Evolutionary conservation across 2,888 invertebrate species (phyloP).

Genomic region (Steinernema scapterisci): DNA sequence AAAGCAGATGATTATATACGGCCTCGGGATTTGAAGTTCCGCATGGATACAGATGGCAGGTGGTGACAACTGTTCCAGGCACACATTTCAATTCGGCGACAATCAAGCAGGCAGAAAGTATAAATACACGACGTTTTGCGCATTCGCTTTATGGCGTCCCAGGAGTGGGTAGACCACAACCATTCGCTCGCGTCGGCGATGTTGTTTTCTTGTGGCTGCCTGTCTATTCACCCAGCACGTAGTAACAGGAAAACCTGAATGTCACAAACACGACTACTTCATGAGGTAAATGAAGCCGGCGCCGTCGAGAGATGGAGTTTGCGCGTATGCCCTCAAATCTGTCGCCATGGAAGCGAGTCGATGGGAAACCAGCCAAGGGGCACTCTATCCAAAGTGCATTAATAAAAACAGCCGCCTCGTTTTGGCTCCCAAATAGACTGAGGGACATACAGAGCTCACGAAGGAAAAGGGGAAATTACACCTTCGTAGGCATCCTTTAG

Average conservation of each 20-base stretch:
- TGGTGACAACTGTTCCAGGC: no score
- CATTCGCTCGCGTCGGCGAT: background rate
- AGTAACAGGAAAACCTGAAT: constrained; percentile 23
- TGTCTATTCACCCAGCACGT: constrained; percentile 5
- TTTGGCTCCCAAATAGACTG: no score
- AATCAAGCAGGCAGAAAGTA: background rate
- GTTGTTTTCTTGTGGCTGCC: constrained; percentile 22
- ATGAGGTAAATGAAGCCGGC: constrained; percentile 12
- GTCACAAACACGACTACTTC: background rate
- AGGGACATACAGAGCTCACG: no score
- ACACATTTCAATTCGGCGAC: no score
- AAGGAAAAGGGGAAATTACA: no score
- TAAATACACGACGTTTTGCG: background rate
- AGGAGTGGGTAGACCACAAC: background rate
- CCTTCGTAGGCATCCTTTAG: no score
- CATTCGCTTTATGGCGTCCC: constrained; percentile 1
- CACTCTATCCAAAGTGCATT: no score
- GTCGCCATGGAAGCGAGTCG: constrained; percentile 21
- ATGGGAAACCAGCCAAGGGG: background rate
- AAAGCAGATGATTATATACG: no score
- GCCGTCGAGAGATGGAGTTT: background rate
- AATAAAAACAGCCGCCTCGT: no score
- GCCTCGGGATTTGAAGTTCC: no score
- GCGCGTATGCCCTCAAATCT: background rate
- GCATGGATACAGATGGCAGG: no score